Base-by-base conservation (phyloP, 2,888 invertebrate genomes). In the Byasa hedistus region DNA sequence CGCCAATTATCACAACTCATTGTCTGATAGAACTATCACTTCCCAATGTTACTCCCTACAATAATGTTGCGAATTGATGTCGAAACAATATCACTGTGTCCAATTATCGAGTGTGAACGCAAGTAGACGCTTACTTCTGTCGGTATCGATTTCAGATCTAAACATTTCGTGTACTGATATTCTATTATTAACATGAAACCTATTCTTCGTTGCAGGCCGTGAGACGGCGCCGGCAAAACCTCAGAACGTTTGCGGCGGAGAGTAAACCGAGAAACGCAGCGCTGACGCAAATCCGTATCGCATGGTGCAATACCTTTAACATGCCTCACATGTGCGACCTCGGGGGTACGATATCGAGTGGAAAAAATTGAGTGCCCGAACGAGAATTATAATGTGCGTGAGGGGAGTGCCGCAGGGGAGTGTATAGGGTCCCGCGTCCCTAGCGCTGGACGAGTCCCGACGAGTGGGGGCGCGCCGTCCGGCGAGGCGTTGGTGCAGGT, bases 161-260 rank as follows among this genome's bases (percentile, higher is more conserved):
- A 65, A 48, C 51, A 65, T 56, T 60, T 60, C 55, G 56, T 8
- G 64, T 23, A 59, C 27, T 21, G 51, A 60, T 52, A 57, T 58
- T 73, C 79, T 81, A 81, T 82, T 78, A 82, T 78, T 84, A 83
- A 86, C 79, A 76, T 75, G 75, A 79, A 79, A 79, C 79, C 76
- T 75, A 61, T 84, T 83, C 76, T 77, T 87, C 85, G 88, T 89
- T 89, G 74, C 89, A 87, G 87, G 85, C 84, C 80, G 80, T 79
- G 83, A 81, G 80, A 81, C 75, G 77, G 80, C 79, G 77, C 77
- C 84, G 80, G 78, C 82, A 78, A 79, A 78, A 62, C 79, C 74
- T 72, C 78, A 75, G 78, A 78, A 77, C 79, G 79, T 76, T 80
- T 83, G 83, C 76, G 84, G 84, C 80, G 76, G 75, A 76, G 70